phyloP scores from a whole-genome alignment of 2,888 invertebrate genomes.

The Steinernema carpocapsae region DNA sequence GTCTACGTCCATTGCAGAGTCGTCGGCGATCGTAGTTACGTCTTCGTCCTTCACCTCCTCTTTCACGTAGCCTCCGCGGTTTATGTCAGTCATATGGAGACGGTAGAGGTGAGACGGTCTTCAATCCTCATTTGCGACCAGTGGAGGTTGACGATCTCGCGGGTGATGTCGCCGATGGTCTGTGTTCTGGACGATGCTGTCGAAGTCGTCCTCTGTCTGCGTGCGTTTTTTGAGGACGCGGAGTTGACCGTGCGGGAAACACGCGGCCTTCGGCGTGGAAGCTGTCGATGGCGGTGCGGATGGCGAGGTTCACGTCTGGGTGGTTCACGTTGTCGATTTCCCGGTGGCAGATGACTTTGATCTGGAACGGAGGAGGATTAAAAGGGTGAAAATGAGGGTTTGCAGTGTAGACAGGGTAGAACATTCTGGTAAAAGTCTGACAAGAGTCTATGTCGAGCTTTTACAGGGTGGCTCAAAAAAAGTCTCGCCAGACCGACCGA shows the following conservation, averaged over 20 bases:
- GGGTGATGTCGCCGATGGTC: background rate
- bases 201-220: background rate
- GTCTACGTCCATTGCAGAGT: background rate
- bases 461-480: no score
- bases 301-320: constrained; percentile 49
- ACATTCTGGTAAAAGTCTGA: no score
- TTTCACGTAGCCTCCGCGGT: background rate
- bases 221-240: constrained; percentile 35
- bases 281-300: constrained; percentile 52
- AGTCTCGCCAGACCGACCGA: no score
- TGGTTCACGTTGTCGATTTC: constrained; percentile 46
- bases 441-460: no score
- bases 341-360: constrained; percentile 50
- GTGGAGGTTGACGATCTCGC: constrained; percentile 3
- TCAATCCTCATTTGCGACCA: constrained; percentile 8
- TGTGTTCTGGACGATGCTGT: background rate
- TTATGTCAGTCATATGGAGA: constrained; percentile 12
- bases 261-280: constrained; percentile 58
- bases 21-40: no score
- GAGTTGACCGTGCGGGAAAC: constrained; percentile 63
- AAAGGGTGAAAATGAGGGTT: background rate
- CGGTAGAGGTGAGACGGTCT: constrained; percentile 17
- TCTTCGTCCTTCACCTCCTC: no score
- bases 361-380: constrained; percentile 31
- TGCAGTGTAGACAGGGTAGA: no score